Conservation (phyloP, 1,140 invertebrate species). For the Drosophila kurseongensis region DNA sequence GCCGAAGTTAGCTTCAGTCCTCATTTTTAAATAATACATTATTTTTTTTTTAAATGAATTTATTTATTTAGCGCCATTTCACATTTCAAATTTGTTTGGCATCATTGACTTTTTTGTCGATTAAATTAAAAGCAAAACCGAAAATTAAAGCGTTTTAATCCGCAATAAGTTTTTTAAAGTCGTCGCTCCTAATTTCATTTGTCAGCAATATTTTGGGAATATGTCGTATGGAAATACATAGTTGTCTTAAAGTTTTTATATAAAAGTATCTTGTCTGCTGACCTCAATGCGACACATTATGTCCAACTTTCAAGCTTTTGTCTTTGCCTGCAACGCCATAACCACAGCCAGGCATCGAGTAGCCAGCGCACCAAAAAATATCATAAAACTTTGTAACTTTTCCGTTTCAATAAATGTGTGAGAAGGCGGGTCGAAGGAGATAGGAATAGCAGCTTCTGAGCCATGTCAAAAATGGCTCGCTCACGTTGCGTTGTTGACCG, state of each 20-base stretch:
- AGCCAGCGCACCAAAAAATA: constrained; percentile 58
- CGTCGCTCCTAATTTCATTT: constrained; percentile 10
- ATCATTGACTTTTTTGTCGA: neutral
- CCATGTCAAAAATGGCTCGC: constrained; percentile 66
- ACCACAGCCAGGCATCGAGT: constrained; percentile 55
- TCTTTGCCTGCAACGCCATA: constrained; percentile 5
- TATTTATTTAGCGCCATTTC: too few relatives aligned
- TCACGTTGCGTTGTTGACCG: constrained; percentile 77
- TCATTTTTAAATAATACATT: too few relatives aligned
- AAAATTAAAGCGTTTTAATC: neutral
- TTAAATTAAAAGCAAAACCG: neutral
- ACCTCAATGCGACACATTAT: constrained; percentile 37
- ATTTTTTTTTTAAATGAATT: too few relatives aligned
- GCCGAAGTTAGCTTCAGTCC: too few relatives aligned
- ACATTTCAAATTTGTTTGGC: neutral
- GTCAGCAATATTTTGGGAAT: constrained; percentile 41
- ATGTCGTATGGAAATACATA: constrained; percentile 28
- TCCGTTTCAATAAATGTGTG: constrained; percentile 29
- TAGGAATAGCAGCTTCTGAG: constrained; percentile 29
- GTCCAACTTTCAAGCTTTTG: constrained; percentile 21
- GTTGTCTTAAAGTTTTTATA: constrained; percentile 33
- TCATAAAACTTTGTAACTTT: constrained; percentile 78
- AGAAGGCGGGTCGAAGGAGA: neutral
- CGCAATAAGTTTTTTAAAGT: constrained; percentile 5
- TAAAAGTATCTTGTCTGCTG: constrained; percentile 26